Evolutionary conservation across 37 sponge, comb jelly and placozoan species (phyloP), one percentile per base, ranked within the genome.

Genomic region (Tethya wilhelma): DNA sequence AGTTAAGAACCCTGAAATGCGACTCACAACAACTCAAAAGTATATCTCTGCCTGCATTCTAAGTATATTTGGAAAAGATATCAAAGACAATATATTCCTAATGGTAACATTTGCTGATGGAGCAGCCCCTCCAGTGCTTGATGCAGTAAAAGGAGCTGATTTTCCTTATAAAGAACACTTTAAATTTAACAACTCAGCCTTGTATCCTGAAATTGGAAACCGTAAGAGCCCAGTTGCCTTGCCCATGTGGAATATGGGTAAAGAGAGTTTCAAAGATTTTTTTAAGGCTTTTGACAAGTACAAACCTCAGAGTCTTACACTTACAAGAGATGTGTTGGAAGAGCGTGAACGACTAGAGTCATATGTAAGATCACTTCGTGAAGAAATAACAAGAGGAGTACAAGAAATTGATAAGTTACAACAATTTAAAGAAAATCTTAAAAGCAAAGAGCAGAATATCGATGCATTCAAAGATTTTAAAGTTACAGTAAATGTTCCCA

Each of bases 21-120:
- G 89, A 43, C 64, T 92, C 32, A 88, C 89, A 37, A 75, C 73
- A 1, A 67, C 81, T 29, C 89, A 92, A 59, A 73, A 45, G 28
- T 88, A 88, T 55, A 69, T 92, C 25, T 92, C 77, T 64, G 89
- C 84, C 12, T 79, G 85, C 5, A 84, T 92, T 55, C 71, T 92
- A 17, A 20, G 77, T 31, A 71, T 84, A 6, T 89, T 89, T 74
- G 90, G 90, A 6, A 84, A 73, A 30, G 85, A 89, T 64, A 57
- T 89, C 0, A 55, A 22, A 0, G 40, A 64, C n/a, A 89, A 89
- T 44, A 74, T 92, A 11, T 85, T 93, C 43, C 46, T 93, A 22
- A 93, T 93, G 93, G 57, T 63, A 36, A 93, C 93, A 1, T 93
- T 93, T 89, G 90, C 87, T 37, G 93, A 93, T 85, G 82, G 86